Percentiles rank a stretch among this genome's conserved stretches.
These are phyloP conservation scores for Pseudomyrmex flavicornis DNA, from an alignment of 1,140 invertebrate species.

Conservation along the genomic window DNA sequence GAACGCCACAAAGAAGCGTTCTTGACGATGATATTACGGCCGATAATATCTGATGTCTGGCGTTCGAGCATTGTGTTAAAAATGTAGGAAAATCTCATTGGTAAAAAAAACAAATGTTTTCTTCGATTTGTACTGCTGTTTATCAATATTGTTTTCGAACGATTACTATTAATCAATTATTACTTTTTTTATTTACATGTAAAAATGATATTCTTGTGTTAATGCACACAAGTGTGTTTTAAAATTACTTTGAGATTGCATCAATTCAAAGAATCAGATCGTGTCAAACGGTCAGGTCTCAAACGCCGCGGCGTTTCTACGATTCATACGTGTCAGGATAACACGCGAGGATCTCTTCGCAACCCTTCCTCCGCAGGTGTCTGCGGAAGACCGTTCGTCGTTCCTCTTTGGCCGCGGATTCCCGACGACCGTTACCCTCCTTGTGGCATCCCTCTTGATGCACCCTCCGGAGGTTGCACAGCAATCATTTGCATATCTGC, in stretches of 20 bases:
- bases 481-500: conserved; percentile 79
- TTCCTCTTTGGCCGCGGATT: conserved; percentile 57
- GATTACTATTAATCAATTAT: no score
- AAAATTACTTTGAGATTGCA: no score
- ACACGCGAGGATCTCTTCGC: not conserved
- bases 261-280: no score
- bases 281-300: no score
- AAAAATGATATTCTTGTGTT: no score
- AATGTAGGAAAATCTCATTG: no score
- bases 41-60: conserved; percentile 14
- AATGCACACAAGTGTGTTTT: no score
- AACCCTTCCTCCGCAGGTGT: conserved; percentile 55
- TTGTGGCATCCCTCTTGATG: conserved; percentile 65
- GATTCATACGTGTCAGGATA: not conserved
- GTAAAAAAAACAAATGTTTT: not conserved
- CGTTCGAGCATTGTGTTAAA: not conserved
- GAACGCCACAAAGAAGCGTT: conserved; percentile 21
- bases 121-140: not conserved
- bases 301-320: not conserved
- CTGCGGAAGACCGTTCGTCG: conserved; percentile 59
- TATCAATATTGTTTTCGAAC: no score
- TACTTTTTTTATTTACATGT: no score
- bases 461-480: conserved; percentile 59
- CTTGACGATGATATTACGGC: not conserved
- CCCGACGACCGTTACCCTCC: conserved; percentile 69